phyloP scores from a whole-genome alignment of 2,113 vertebrate genomes.

The Salvelinus sp. region DNA sequence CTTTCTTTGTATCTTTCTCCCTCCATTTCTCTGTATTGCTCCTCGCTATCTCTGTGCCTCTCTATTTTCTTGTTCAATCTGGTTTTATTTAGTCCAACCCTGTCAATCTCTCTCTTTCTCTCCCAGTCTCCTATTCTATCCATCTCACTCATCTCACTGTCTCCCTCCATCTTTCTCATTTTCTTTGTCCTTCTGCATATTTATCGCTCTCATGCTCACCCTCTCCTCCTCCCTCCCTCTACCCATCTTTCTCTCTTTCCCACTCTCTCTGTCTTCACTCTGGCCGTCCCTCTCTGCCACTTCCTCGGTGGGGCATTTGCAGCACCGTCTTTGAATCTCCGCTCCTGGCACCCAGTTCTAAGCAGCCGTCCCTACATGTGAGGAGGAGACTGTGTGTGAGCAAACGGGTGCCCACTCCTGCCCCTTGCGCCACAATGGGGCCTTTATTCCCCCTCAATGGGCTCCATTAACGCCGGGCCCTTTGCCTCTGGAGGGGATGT shows the following conservation, averaged over 20 bases:
- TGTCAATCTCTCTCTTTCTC: constrained; percentile 36
- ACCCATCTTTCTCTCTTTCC: constrained; percentile 46
- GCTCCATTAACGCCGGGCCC: constrained; percentile 73
- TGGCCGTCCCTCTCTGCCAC: constrained; percentile 57
- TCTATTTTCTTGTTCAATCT: constrained; percentile 32
- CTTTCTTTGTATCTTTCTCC: constrained; percentile 33
- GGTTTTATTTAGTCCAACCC: constrained; percentile 20
- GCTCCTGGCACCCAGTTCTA: constrained; percentile 75
- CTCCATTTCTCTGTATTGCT: constrained; percentile 29
- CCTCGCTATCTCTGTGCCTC: constrained; percentile 11
- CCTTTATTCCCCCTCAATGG: constrained; percentile 78
- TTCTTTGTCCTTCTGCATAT: constrained; percentile 2
- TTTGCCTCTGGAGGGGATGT: constrained; percentile 72
- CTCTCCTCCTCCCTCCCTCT: constrained; percentile 62
- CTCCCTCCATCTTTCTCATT: constrained; percentile 39
- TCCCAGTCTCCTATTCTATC: constrained; percentile 37
- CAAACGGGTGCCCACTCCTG: constrained; percentile 74
- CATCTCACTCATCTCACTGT: constrained; percentile 36
- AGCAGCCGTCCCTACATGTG: constrained; percentile 64
- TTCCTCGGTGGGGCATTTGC: constrained; percentile 68
- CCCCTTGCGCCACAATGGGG: constrained; percentile 70
- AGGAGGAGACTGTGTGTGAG: constrained; percentile 72
- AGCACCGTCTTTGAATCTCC: constrained; percentile 74
- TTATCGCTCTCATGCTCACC: constrained; percentile 36
- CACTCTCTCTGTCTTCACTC: constrained; percentile 17